Percentiles rank a stretch among this genome's conserved stretches.
Conservation (phyloP, 1,140 invertebrate species). For the Aphelenchoides fujianensis region DNA sequence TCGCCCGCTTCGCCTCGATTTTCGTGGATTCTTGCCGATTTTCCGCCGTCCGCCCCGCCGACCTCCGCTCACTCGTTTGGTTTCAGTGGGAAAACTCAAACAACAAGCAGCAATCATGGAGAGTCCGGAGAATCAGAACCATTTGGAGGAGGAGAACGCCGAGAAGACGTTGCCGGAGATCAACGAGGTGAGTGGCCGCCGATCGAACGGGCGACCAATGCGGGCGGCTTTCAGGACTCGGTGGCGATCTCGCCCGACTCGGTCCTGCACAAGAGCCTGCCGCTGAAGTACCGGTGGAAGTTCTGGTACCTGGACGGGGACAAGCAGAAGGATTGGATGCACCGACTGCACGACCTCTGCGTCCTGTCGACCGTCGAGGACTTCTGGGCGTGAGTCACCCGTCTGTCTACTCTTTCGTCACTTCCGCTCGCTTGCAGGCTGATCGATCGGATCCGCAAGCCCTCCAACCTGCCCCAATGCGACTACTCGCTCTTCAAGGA, state of each 20-base stretch:
- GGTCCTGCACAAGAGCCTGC: conserved; percentile 60
- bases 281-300: conserved; percentile 90
- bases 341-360: conserved; percentile 85
- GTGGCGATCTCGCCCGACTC: conserved; percentile 4
- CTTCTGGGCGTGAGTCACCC: conserved; percentile 84
- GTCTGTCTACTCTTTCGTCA: neutral
- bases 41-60: no score
- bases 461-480: conserved; percentile 79
- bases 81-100: conserved; percentile 1
- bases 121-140: conserved; percentile 9
- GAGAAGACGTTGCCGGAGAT: conserved; percentile 3
- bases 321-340: conserved; percentile 81
- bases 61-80: neutral
- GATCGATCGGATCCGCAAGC: conserved; percentile 80
- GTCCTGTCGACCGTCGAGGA: conserved; percentile 94
- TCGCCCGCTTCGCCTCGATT: neutral
- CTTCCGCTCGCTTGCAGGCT: conserved; percentile 68
- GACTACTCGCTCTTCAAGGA: conserved; percentile 88
- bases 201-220: neutral
- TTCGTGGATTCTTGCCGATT: no score
- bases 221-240: neutral
- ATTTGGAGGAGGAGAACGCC: conserved; percentile 10
- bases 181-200: neutral
- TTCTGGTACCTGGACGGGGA: conserved; percentile 95
- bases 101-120: conserved; percentile 4